Conservation (phyloP, 30 jellyfish, hydroid and myxozoan genomes). For the Hydractinia echinata region DNA sequence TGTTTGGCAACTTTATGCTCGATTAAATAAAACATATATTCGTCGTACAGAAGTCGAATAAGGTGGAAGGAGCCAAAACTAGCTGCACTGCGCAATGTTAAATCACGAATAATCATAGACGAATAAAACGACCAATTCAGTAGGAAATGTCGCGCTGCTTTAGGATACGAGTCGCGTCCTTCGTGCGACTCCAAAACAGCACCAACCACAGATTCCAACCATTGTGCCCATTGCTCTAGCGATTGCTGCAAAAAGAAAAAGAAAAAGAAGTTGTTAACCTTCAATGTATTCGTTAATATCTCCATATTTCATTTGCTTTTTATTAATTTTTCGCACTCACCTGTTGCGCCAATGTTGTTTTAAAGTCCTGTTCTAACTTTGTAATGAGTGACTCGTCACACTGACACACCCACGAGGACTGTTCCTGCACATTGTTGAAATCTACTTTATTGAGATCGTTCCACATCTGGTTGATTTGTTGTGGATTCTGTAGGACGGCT, state of each 20-base stretch:
- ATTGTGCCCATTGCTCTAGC: constrained; percentile 96
- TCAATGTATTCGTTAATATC: background rate
- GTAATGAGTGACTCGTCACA: constrained; percentile 81
- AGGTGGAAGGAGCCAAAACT: constrained; percentile 95
- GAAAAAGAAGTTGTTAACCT: background rate
- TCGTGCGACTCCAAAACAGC: constrained; percentile 80
- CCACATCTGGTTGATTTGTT: constrained; percentile 97
- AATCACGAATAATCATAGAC: constrained; percentile 92
- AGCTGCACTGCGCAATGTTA: constrained; percentile 97
- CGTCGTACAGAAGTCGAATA: constrained; percentile 88
- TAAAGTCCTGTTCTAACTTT: constrained; percentile 86
- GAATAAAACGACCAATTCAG: constrained; percentile 95
- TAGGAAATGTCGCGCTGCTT: constrained; percentile 94
- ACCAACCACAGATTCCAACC: constrained; percentile 93
- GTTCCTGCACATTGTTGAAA: constrained; percentile 95
- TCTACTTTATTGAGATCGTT: constrained; percentile 87
- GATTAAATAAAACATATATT: constrained; percentile 85
- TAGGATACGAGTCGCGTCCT: constrained; percentile 77
- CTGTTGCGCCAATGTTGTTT: constrained; percentile 92
- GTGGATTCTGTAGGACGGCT: constrained; percentile 93
- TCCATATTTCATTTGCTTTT: background rate
- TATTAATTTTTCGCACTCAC: constrained; percentile 23
- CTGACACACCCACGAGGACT: constrained; percentile 99
- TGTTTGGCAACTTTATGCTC: constrained; percentile 97
- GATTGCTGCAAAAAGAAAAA: constrained; percentile 59